Evolutionary conservation across 2,797 vertebrate species (phyloP), one percentile per base, ranked within the genome.

Genomic region (Sternotherus odoratus): DNA sequence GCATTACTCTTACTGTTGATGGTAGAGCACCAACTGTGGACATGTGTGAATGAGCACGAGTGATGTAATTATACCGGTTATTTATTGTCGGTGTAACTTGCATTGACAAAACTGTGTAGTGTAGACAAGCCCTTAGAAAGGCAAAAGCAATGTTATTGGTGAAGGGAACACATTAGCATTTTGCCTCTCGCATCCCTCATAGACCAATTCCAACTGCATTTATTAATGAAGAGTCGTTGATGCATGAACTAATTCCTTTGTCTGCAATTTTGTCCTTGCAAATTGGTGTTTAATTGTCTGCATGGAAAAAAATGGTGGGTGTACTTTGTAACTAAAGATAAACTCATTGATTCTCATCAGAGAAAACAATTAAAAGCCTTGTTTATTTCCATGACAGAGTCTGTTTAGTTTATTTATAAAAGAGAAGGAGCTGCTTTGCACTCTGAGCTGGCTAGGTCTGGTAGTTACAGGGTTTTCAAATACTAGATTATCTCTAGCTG

Each of bases 261-360:
- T 74, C 81, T 89, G 19, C n/a, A 69, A 74, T 93, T 96, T 48
- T 88, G 21, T 86, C 86, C 86, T 74, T 75, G 72, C n/a, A 96
- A 96, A 96, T 51, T 79, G 66, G 39, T 87, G 69, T 89, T 97
- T 94, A 96, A 96, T 91, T 94, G 46, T 86, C 72, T 92, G 63
- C 85, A 77, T 75, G 39, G 53, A 85, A 87, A 85, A 87, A 90
- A 87, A 50, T 5, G 5, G 6, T 23, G 72, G 51, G 12, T 95
- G 46, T 85, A 33, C 23, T 84, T 26, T 39, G 56, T 79, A 91
- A 49, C 49, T 88, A 94, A 93, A 94, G 89, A 77, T 63, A 92
- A 96, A 36, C 21, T 13, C 51, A 89, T 50, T 30, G 50, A 95
- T 96, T 94, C 46, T 92, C 75, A 33, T 53, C 79, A 79, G 77